phyloP scores from a whole-genome alignment of 2,113 vertebrate genomes.

The Sapajus apella region DNA sequence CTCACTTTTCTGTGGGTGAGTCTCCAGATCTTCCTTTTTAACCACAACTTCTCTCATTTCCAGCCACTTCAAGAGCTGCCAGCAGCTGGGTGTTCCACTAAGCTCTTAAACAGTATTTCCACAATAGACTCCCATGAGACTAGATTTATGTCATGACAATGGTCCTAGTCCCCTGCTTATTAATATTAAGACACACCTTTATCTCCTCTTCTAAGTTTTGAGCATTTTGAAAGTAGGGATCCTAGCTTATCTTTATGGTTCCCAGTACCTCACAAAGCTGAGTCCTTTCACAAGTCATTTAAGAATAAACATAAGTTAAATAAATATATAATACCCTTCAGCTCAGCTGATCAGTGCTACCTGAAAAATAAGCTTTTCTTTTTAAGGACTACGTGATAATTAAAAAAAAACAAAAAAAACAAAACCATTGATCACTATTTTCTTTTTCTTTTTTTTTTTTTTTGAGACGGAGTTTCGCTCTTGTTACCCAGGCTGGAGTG shows the following conservation, averaged over 20 bases:
- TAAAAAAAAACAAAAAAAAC: not conserved
- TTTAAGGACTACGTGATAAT: not conserved
- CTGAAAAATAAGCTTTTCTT: not conserved
- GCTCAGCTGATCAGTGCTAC: not conserved
- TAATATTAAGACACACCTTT: not conserved
- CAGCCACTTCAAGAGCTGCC: not conserved
- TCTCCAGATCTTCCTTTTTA: not conserved
- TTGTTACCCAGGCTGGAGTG: too few relatives aligned
- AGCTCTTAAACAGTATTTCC: not conserved
- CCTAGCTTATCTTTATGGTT: not conserved
- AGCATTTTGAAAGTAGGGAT: not conserved
- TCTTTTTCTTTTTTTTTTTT: too few relatives aligned
- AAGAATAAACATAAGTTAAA: not conserved
- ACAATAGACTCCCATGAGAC: not conserved
- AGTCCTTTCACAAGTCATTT: not conserved
- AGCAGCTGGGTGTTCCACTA: not conserved
- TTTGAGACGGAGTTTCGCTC: too few relatives aligned
- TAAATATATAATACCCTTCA: not conserved
- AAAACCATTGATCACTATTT: not conserved
- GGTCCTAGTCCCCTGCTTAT: not conserved
- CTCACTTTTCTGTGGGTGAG: not conserved
- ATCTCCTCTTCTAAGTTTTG: not conserved
- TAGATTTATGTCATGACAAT: not conserved
- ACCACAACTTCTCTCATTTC: not conserved
- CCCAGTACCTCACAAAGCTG: not conserved